Evolutionary conservation across 2,113 vertebrate genomes (phyloP).

Genomic region (Mobula hypostoma): DNA sequence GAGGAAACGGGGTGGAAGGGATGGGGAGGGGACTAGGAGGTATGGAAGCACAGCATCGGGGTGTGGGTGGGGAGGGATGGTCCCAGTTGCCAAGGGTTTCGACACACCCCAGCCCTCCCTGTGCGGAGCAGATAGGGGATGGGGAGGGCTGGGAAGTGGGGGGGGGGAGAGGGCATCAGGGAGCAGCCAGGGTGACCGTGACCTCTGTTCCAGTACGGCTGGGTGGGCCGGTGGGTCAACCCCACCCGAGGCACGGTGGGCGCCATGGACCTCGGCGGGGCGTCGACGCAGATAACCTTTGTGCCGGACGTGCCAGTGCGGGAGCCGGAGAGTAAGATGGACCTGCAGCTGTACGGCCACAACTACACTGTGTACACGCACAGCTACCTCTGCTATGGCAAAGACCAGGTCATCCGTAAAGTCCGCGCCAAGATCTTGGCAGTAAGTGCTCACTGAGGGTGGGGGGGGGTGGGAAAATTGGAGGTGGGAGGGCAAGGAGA

Average conservation of each 20-base stretch:
- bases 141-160: too few species aligned
- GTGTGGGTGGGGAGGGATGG: too few species aligned
- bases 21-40: neutral
- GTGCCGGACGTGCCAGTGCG: conserved; percentile 49
- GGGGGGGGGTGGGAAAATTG: too few species aligned
- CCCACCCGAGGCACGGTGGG: conserved; percentile 53
- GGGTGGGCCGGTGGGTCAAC: conserved; percentile 59
- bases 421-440: conserved; percentile 50
- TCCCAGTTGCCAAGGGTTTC: too few species aligned
- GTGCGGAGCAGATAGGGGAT: too few species aligned
- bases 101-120: too few species aligned
- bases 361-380: conserved; percentile 62
- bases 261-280: conserved; percentile 68
- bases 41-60: neutral
- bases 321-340: conserved; percentile 47
- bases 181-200: too few species aligned
- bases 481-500: too few species aligned
- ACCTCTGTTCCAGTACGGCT: conserved; percentile 54
- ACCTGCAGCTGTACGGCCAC: conserved; percentile 56
- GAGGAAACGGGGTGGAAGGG: neutral
- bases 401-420: conserved; percentile 53
- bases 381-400: conserved; percentile 71
- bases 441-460: conserved; percentile 48
- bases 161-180: too few species aligned
- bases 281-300: conserved; percentile 74